phyloP scores from a whole-genome alignment of 1,140 invertebrate genomes.

The Vanessa tameamea region DNA sequence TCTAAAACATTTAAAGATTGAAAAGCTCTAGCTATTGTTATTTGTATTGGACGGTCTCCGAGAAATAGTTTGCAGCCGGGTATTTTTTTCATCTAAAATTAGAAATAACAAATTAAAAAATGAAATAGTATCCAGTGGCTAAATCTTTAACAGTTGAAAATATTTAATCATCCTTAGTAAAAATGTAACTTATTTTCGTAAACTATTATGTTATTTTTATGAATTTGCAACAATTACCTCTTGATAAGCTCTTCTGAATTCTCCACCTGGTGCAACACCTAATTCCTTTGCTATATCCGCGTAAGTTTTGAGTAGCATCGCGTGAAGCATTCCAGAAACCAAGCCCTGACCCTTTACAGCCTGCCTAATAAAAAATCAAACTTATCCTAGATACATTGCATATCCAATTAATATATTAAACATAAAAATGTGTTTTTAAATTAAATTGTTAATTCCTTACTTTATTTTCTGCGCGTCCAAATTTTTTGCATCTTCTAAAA shows the following conservation, averaged over 20 bases:
- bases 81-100: slow-evolving; percentile 82
- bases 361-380: slow-evolving; percentile 44
- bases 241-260: slow-evolving; percentile 94
- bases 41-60: slow-evolving; percentile 94
- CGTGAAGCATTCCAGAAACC: slow-evolving; percentile 93
- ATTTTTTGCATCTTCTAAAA: slow-evolving; percentile 92
- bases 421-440: background rate
- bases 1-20: slow-evolving; percentile 91
- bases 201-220: no score
- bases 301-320: slow-evolving; percentile 94
- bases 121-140: background rate
- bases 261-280: slow-evolving; percentile 97
- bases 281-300: slow-evolving; percentile 96
- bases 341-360: slow-evolving; percentile 85
- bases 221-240: slow-evolving; percentile 82
- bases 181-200: no score
- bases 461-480: slow-evolving; percentile 86
- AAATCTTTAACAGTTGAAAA: background rate
- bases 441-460: slow-evolving; percentile 47
- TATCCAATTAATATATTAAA: background rate
- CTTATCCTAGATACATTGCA: background rate
- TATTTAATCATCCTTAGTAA: background rate
- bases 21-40: slow-evolving; percentile 94
- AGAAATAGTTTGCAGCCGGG: slow-evolving; percentile 91
- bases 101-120: background rate